Evolutionary conservation across 2,797 vertebrate species (phyloP).

Genomic region (Nyctalus aviator): DNA sequence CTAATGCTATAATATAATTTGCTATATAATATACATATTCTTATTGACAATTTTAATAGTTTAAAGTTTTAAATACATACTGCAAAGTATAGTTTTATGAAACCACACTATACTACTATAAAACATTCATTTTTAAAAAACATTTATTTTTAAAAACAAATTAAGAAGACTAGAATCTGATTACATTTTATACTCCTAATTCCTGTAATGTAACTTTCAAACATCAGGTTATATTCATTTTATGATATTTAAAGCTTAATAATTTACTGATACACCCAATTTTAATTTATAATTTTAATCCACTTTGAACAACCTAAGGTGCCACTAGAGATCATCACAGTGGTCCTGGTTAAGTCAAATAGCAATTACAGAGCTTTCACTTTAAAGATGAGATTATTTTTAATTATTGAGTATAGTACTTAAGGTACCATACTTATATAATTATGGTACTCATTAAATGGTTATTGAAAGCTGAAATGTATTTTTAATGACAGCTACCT

Average conservation of each 20-base stretch:
- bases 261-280: slow-evolving; percentile 87
- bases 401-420: slow-evolving; percentile 89
- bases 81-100: slow-evolving; percentile 56
- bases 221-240: slow-evolving; percentile 83
- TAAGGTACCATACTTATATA: slow-evolving; percentile 88
- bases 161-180: slow-evolving; percentile 78
- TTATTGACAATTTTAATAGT: slow-evolving; percentile 7
- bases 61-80: slow-evolving; percentile 31
- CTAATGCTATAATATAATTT: neutral
- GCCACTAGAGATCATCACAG: slow-evolving; percentile 87
- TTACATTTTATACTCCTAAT: slow-evolving; percentile 82
- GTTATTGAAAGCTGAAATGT: slow-evolving; percentile 88
- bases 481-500: slow-evolving; percentile 89
- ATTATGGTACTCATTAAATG: slow-evolving; percentile 89
- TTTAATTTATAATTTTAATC: slow-evolving; percentile 88
- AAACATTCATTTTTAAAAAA: slow-evolving; percentile 79
- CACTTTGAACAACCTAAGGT: slow-evolving; percentile 85
- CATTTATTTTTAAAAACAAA: slow-evolving; percentile 80
- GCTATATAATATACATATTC: neutral
- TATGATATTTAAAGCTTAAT: slow-evolving; percentile 86
- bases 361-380: slow-evolving; percentile 88
- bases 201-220: slow-evolving; percentile 81
- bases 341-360: slow-evolving; percentile 88
- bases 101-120: slow-evolving; percentile 59
- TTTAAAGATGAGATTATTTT: slow-evolving; percentile 90